phyloP scores from a whole-genome alignment of 2,888 invertebrate genomes.

The Mayetiola destructor region DNA sequence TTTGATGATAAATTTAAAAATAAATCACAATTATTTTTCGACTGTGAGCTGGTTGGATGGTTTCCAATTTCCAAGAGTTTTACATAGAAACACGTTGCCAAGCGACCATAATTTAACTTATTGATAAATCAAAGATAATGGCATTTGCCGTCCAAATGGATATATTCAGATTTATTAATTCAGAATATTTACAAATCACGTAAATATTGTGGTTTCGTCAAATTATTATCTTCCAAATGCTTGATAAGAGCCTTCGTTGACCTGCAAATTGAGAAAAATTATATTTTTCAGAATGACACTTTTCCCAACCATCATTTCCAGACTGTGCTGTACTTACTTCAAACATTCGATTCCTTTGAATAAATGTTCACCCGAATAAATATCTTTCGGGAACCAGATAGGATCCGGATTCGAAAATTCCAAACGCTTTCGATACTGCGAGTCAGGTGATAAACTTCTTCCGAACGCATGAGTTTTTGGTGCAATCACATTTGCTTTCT shows the following conservation, averaged over 20 bases:
- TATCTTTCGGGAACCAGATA: slow-evolving; percentile 29
- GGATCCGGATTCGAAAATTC: slow-evolving; percentile 25
- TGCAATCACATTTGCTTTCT: slow-evolving; percentile 17
- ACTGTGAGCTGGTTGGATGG: too few relatives aligned
- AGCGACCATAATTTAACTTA: not conserved
- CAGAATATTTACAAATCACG: slow-evolving; percentile 18
- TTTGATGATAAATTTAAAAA: too few relatives aligned
- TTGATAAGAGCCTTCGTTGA: slow-evolving; percentile 29
- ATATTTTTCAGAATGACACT: not conserved
- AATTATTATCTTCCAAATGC: slow-evolving; percentile 27
- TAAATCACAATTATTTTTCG: too few relatives aligned
- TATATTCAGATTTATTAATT: not conserved
- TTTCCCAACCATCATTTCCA: not conserved
- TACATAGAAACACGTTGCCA: too few relatives aligned
- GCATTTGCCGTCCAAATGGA: not conserved
- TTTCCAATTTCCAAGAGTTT: too few relatives aligned
- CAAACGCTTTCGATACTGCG: slow-evolving; percentile 26
- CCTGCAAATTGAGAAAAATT: slow-evolving; percentile 16
- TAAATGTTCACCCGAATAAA: slow-evolving; percentile 28
- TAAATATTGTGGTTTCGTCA: slow-evolving; percentile 28
- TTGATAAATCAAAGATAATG: slow-evolving; percentile 8
- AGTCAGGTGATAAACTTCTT: slow-evolving; percentile 27
- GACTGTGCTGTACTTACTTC: slow-evolving; percentile 15
- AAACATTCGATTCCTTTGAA: slow-evolving; percentile 33
- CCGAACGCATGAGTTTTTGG: slow-evolving; percentile 30